Evolutionary conservation across 2,797 vertebrate species (phyloP).

Genomic region (Cyprinella venusta): DNA sequence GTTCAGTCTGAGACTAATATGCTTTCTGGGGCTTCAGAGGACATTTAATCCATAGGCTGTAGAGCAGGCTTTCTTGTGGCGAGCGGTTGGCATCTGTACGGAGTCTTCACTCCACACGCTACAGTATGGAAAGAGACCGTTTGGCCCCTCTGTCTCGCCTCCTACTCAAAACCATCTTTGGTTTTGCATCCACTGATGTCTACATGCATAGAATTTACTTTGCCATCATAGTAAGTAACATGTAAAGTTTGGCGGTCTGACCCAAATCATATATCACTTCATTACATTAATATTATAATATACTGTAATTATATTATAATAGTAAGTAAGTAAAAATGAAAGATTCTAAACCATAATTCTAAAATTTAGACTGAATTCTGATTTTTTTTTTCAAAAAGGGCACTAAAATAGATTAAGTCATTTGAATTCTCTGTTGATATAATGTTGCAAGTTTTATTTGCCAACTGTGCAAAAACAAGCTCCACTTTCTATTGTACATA

Average conservation of each 20-base stretch:
- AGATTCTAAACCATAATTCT: not conserved
- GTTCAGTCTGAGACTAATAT: conserved; percentile 56
- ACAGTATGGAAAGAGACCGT: conserved; percentile 42
- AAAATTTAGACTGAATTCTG: not conserved
- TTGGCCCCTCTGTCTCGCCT: conserved; percentile 28
- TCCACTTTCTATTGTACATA: not conserved
- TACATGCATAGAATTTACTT: conserved; percentile 1
- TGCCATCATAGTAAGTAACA: not conserved
- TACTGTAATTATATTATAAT: not conserved
- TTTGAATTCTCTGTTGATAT: not conserved
- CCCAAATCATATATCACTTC: not conserved
- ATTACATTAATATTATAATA: not conserved
- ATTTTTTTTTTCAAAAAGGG: not conserved
- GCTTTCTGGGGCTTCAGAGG: conserved; percentile 45
- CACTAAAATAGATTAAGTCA: not conserved
- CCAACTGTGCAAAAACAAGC: not conserved
- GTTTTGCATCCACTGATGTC: conserved; percentile 34
- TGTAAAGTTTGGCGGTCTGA: not conserved
- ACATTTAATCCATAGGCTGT: conserved; percentile 49
- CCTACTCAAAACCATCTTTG: conserved; percentile 24
- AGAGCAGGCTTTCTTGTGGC: conserved; percentile 66
- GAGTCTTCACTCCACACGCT: conserved; percentile 57
- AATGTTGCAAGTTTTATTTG: not conserved
- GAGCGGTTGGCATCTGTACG: conserved; percentile 58
- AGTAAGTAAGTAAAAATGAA: not conserved